Evolutionary conservation across 1,140 invertebrate genomes (phyloP).

Genomic region (Euglossa dilemma): DNA sequence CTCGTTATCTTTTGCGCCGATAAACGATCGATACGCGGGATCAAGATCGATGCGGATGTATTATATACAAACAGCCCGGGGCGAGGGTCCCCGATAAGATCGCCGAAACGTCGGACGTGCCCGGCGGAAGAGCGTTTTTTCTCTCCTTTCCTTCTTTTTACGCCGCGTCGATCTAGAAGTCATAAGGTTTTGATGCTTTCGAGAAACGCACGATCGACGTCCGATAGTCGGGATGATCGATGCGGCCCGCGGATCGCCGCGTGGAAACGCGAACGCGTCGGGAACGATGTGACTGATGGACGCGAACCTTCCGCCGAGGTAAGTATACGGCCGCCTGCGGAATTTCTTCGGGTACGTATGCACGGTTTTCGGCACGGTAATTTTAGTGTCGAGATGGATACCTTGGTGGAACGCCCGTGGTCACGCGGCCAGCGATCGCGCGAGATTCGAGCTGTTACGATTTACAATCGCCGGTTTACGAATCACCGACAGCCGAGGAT

Average conservation of each 20-base stretch:
- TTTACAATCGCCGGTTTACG: too few relatives aligned
- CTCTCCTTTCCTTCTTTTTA: not conserved
- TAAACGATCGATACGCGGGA: conserved; percentile 57
- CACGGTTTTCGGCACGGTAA: too few relatives aligned
- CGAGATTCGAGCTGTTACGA: too few relatives aligned
- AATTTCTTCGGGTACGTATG: too few relatives aligned
- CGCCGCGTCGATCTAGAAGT: conserved; percentile 2
- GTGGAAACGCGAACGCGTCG: not conserved
- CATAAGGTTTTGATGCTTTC: conserved; percentile 41
- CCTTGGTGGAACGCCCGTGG: too few relatives aligned
- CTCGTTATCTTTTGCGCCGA: conserved; percentile 51
- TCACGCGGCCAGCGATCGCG: too few relatives aligned
- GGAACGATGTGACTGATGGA: too few relatives aligned
- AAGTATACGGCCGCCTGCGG: too few relatives aligned
- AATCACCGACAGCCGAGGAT: too few relatives aligned
- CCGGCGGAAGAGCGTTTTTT: not conserved
- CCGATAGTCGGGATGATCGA: conserved; percentile 28
- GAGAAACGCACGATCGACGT: conserved; percentile 29
- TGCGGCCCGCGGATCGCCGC: not conserved
- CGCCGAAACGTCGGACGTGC: not conserved
- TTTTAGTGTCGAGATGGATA: too few relatives aligned
- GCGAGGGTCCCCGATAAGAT: conserved; percentile 47
- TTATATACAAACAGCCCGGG: conserved; percentile 59
- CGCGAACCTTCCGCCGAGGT: not conserved
- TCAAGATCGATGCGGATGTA: conserved; percentile 44